Evolutionary conservation across 2,888 invertebrate genomes (phyloP).

Genomic region (Volucella zonaria): DNA sequence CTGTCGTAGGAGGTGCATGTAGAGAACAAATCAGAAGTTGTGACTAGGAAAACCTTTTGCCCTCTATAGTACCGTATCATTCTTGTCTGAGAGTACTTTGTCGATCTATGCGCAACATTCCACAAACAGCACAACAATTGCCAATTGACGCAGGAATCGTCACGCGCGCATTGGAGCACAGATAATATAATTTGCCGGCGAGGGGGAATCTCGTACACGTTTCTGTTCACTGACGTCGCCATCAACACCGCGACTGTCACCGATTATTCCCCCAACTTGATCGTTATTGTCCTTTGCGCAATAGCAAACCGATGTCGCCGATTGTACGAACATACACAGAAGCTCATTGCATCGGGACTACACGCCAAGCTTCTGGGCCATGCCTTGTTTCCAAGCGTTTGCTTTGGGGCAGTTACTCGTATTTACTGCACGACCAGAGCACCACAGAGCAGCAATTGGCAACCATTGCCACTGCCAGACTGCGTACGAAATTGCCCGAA

Average conservation of each 20-base stretch:
- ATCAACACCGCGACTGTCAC: background rate
- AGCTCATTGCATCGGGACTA: conserved; percentile 48
- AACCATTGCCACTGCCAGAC: conserved; percentile 17
- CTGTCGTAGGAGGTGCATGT: too few species aligned
- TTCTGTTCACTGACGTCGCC: conserved; percentile 24
- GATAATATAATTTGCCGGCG: conserved; percentile 54
- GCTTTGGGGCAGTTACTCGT: background rate
- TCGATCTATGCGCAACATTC: background rate
- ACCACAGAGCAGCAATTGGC: conserved; percentile 34
- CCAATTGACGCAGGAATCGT: conserved; percentile 53
- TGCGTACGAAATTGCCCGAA: background rate
- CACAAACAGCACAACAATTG: conserved; percentile 42
- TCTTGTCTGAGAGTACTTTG: too few species aligned
- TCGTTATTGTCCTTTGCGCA: background rate
- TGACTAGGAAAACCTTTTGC: too few species aligned
- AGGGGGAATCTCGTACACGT: conserved; percentile 14
- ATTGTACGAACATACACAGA: conserved; percentile 19
- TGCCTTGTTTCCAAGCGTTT: conserved; percentile 22
- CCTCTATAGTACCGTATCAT: too few species aligned
- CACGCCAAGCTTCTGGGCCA: conserved; percentile 49
- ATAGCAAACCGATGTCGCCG: background rate
- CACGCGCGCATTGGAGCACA: conserved; percentile 53
- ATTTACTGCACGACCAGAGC: too few species aligned
- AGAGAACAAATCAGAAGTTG: too few species aligned
- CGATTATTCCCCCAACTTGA: background rate